Evolutionary conservation across 2,888 invertebrate genomes (phyloP).

Genomic region (Empis livida): DNA sequence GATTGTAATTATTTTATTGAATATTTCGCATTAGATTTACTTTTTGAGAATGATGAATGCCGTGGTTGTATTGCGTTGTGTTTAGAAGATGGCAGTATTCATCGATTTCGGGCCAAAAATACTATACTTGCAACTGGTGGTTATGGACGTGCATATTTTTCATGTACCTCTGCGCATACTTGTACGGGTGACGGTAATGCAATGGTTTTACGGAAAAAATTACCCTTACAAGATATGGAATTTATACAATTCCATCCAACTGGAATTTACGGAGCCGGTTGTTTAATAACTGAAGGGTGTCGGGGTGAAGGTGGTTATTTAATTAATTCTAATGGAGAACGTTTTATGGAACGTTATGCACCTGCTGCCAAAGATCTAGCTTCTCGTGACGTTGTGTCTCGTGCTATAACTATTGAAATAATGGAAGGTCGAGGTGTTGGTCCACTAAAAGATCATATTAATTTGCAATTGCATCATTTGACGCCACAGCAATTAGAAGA

Average conservation of each 20-base stretch:
- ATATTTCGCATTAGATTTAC: constrained; percentile 85
- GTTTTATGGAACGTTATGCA: constrained; percentile 94
- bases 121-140: constrained; percentile 67
- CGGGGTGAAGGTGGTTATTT: constrained; percentile 91
- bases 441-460: constrained; percentile 86
- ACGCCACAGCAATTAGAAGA: constrained; percentile 75
- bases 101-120: constrained; percentile 50
- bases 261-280: constrained; percentile 94
- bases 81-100: constrained; percentile 86
- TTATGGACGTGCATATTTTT: constrained; percentile 81
- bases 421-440: constrained; percentile 89
- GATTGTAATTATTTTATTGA: constrained; percentile 94
- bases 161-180: constrained; percentile 93
- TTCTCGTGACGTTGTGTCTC: constrained; percentile 87
- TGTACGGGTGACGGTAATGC: constrained; percentile 93
- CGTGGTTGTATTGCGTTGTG: constrained; percentile 79
- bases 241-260: constrained; percentile 98
- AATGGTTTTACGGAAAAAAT: constrained; percentile 79
- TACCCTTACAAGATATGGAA: constrained; percentile 88
- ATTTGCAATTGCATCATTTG: constrained; percentile 82
- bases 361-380: constrained; percentile 93
- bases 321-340: constrained; percentile 84
- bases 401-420: constrained; percentile 92
- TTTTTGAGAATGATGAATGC: constrained; percentile 85
- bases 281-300: constrained; percentile 89